Base-by-base conservation (phyloP, 2,888 invertebrate genomes). In the Lasioglossum oenotherae region DNA sequence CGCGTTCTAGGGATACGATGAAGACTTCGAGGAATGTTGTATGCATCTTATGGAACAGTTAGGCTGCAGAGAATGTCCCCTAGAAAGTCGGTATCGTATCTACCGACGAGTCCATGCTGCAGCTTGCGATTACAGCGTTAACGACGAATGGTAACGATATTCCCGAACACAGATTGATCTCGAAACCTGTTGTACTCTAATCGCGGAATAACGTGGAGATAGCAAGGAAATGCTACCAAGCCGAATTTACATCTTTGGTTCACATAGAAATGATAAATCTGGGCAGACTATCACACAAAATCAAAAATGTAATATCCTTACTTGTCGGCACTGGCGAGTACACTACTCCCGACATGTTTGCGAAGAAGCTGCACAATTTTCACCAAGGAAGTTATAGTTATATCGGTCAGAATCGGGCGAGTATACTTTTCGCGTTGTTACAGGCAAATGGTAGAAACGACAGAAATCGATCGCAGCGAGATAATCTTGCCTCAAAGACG, bases 261-360 rank as follows among this genome's bases (percentile, higher is more conserved):
- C 19, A 19, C 6, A 6, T 6, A 49, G 19, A 19, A 49, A 49
- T 49, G 23, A 8, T 49, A 49, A 67, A 35, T 35, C 35, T 0
- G 67, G 3, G 2, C 35, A 35, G 35, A 23, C 35, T 0, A 10
- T 46, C 2, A 3, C 23, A 23, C 8, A 19, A 10, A 67, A 31
- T 31, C 31, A 35, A 23, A 35, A 67, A 67, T 53, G 19, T 19
- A 31, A 31, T n/a, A 10, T 31, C 41, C 86, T 86, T 86, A 86
- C 86, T 82, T 46, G 44, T 74, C 2, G 64, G 49, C 49, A 86
- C 69, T 4, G 76, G 74, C 3, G 71, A 31, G 49, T 86, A 86
- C 60, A 77, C 38, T 23, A 31, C 71, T 46, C 12, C 74, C 10
- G 85, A n/a, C 80, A 84, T 84, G 23, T 35, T 35, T 35, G 3